Evolutionary conservation across 2,113 vertebrate genomes (phyloP), one percentile per base, ranked within the genome.

Genomic region (Camelus dromedarius): DNA sequence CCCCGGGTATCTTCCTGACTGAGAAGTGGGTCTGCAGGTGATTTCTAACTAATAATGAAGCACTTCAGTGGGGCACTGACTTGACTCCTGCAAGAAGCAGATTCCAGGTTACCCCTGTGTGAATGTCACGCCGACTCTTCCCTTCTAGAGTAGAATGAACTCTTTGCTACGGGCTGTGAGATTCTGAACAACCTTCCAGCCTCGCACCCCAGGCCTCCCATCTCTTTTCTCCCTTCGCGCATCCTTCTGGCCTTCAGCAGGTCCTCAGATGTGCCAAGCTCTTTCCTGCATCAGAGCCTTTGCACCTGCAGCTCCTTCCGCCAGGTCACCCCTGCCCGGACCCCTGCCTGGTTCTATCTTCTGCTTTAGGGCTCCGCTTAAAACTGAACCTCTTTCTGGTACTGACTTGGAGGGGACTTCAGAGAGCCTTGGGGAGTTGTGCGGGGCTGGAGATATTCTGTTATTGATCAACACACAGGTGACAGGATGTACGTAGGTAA

Each of bases 81-180:
- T 10, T 26, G 35, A 18, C 58, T 62, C 69, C 6, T 1, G n/a
- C 42, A 16, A 2, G 16, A 18, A 92, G 20, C 52, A 67, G 62
- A 9, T 13, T 56, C 80, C 64, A 28, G 70, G 3, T 26, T 10
- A 46, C 3, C 46, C 50, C 18, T 22, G 0, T 54, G 26, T 56
- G 16, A 8, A 15, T 0, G 11, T 9, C 35, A 18, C 0, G 10
- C 35, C 75, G 3, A 4, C 8, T 56, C 28, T 12, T 69, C 9
- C 50, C 32, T 60, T 77, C 56, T 77, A 10, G 42, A 93, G 32
- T 0, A 1, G 19, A 28, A 52, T 8, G 28, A 80, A 52, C 28
- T 56, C 26, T 66, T 22, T 26, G 70, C 73, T 6, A 2, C 0
- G 6, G 32, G 24, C 80, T 50, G 18, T 66, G 73, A 81, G 32